These are phyloP conservation scores for Tetragonisca angustula DNA, from an alignment of 2,888 invertebrate species.

Conservation along the genomic window DNA sequence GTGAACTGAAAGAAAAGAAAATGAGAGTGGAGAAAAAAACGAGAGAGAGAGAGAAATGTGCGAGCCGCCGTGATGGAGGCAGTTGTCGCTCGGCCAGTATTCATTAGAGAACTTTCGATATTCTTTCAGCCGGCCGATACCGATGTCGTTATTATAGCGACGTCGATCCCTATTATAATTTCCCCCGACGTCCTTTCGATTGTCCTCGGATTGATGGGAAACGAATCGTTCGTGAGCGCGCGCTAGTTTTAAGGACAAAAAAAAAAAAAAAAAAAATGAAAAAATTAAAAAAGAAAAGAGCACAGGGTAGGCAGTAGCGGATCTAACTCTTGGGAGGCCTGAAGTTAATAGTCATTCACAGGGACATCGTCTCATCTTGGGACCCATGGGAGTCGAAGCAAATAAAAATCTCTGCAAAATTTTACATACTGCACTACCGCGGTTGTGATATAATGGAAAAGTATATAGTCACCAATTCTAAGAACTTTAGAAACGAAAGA, in stretches of 20 bases:
- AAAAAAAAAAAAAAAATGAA: constrained; percentile 32
- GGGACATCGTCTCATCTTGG: too few species aligned
- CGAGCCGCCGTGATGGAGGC: neutral
- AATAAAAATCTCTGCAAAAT: too few species aligned
- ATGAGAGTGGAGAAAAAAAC: neutral
- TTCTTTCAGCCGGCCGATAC: constrained; percentile 37
- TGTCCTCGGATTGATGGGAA: constrained; percentile 34
- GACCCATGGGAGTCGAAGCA: too few species aligned
- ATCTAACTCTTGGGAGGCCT: too few species aligned
- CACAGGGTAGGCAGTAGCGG: neutral
- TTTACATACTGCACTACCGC: too few species aligned
- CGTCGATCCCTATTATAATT: constrained; percentile 57
- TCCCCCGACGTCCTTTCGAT: constrained; percentile 42
- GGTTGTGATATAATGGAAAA: too few species aligned
- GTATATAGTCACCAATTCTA: too few species aligned
- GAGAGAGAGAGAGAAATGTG: neutral
- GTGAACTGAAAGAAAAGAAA: too few species aligned
- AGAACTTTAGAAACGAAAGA: too few species aligned
- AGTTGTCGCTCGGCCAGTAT: neutral
- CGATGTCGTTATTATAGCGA: constrained; percentile 53
- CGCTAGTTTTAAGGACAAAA: constrained; percentile 28
- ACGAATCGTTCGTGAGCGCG: constrained; percentile 27
- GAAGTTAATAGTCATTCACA: too few species aligned
- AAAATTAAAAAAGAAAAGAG: constrained; percentile 23
- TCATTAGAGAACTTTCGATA: constrained; percentile 47